phyloP scores from a whole-genome alignment of 2,113 vertebrate species.

The Ibidorhyncha struthersii region DNA sequence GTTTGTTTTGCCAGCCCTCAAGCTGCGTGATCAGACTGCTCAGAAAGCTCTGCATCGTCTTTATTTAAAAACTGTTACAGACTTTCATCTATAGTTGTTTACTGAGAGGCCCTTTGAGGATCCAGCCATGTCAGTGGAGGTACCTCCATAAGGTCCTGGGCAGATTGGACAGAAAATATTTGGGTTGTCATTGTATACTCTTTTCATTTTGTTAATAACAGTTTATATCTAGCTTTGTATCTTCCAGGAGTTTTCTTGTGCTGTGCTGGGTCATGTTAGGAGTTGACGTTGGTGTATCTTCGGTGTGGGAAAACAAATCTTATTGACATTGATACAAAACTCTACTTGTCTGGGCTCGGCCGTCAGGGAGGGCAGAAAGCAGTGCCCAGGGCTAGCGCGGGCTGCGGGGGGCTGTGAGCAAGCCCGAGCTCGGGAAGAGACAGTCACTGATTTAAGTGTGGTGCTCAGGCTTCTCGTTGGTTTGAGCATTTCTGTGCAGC shows the following conservation, averaged over 20 bases:
- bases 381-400: not conserved
- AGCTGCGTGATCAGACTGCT: not conserved
- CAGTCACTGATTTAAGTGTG: rapidly evolving
- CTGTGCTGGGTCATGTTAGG: not conserved
- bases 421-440: not conserved
- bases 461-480: not conserved
- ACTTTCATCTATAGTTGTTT: not conserved
- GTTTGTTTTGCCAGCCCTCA: not conserved
- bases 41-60: not conserved
- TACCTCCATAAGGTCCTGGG: not conserved
- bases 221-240: not conserved
- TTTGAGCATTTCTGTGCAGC: not conserved
- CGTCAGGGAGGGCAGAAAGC: not conserved
- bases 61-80: not conserved
- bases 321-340: not conserved
- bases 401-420: not conserved
- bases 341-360: not conserved
- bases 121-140: not conserved
- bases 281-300: rapidly evolving
- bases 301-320: not conserved
- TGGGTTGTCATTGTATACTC: not conserved
- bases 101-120: not conserved
- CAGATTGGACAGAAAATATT: not conserved
- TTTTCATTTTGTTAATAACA: not conserved
- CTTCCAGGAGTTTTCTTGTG: not conserved